phyloP scores from a whole-genome alignment of 2,113 vertebrate genomes.

The Dipodomys merriami region DNA sequence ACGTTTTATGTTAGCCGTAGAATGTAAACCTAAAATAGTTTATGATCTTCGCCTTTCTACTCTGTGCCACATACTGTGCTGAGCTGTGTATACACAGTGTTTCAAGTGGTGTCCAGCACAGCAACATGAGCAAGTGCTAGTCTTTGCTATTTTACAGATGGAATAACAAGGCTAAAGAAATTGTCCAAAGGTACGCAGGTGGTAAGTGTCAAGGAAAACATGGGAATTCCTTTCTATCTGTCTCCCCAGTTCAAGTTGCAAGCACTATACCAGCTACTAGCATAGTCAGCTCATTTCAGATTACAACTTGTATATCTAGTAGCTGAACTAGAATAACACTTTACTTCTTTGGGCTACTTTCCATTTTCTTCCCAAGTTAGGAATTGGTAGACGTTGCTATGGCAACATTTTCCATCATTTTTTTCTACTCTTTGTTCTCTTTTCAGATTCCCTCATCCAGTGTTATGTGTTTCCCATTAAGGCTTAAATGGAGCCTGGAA shows the following conservation, averaged over 20 bases:
- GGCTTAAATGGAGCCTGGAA: not conserved
- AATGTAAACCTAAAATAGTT: not conserved
- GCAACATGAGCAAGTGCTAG: not conserved
- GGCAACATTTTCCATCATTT: not conserved
- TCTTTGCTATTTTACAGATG: not conserved
- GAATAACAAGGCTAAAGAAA: not conserved
- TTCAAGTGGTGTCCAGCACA: not conserved
- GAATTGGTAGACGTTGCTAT: not conserved
- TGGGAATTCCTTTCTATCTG: not conserved
- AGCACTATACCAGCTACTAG: not conserved
- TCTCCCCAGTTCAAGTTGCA: not conserved
- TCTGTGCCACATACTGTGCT: not conserved
- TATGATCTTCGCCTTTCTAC: not conserved
- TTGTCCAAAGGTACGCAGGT: not conserved
- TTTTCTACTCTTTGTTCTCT: not conserved
- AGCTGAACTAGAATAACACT: not conserved
- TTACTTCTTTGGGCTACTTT: not conserved
- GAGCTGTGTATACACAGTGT: not conserved
- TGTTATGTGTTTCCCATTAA: not conserved
- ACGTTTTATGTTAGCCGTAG: not conserved
- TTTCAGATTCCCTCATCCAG: not conserved
- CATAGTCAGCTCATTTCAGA: not conserved
- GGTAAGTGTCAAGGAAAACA: not conserved
- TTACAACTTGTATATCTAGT: not conserved
- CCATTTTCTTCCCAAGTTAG: slow-evolving; percentile 14